These are phyloP conservation scores for Gnatocerus cornutus DNA, from an alignment of 2,888 invertebrate species.

Conservation along the genomic window DNA sequence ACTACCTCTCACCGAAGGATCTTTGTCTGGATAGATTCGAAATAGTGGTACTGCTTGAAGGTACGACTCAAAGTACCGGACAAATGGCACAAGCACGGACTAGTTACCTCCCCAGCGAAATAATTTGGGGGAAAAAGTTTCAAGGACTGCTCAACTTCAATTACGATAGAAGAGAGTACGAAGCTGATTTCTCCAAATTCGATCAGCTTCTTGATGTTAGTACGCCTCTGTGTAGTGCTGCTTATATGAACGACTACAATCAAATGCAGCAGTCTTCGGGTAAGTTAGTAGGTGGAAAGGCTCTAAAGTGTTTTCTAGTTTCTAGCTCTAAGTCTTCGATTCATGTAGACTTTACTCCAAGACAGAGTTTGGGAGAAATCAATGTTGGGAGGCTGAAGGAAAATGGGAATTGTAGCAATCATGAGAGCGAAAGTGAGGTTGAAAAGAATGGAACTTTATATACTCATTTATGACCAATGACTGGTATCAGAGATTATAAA, in stretches of 20 bases:
- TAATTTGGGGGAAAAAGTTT: conserved; percentile 89
- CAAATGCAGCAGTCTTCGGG: conserved; percentile 13
- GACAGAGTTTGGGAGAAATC: conserved; percentile 25
- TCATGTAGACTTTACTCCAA: conserved; percentile 27
- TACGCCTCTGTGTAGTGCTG: conserved; percentile 85
- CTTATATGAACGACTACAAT: conserved; percentile 73
- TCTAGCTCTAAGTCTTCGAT: conserved; percentile 13
- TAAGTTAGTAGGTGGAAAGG: background rate
- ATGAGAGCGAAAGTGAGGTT: conserved; percentile 20
- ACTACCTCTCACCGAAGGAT: conserved; percentile 90
- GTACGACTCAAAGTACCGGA: conserved; percentile 89
- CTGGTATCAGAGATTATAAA: too few species aligned
- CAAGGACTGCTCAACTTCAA: conserved; percentile 83
- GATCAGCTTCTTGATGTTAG: conserved; percentile 86
- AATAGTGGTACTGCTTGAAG: conserved; percentile 89
- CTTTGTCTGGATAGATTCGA: conserved; percentile 88
- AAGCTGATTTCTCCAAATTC: conserved; percentile 88
- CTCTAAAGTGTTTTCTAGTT: background rate
- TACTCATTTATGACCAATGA: conserved; percentile 2
- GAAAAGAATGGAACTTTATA: conserved; percentile 12
- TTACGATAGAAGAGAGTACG: conserved; percentile 78
- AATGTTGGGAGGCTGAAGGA: conserved; percentile 9
- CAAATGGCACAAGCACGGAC: conserved; percentile 85
- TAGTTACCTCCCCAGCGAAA: conserved; percentile 83
- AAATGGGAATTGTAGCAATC: background rate